phyloP scores from a whole-genome alignment of 2,113 vertebrate species.

The Mixornis gularis region DNA sequence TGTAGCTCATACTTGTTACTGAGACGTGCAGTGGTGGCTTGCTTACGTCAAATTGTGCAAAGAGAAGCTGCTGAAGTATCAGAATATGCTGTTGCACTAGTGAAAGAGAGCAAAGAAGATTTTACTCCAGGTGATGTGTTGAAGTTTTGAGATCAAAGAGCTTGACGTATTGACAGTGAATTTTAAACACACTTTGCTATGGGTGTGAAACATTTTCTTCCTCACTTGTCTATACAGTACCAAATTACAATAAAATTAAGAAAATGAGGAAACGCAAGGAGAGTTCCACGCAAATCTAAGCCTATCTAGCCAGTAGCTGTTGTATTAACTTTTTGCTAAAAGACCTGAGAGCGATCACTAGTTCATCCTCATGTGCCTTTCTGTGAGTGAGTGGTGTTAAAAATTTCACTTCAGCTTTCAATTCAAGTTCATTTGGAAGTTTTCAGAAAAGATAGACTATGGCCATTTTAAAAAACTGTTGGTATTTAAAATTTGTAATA shows the following conservation, averaged over 20 bases:
- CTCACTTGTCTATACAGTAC: background rate
- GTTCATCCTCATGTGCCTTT: background rate
- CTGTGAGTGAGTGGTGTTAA: background rate
- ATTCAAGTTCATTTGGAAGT: background rate
- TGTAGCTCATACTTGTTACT: constrained; percentile 84
- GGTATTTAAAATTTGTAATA: background rate
- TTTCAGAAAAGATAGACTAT: background rate
- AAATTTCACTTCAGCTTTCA: background rate
- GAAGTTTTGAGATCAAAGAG: background rate
- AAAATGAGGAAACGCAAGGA: background rate
- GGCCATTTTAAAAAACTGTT: background rate
- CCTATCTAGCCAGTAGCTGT: background rate
- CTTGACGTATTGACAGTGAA: background rate
- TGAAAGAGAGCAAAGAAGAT: constrained; percentile 80
- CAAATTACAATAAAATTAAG: background rate
- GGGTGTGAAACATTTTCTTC: background rate
- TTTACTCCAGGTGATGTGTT: constrained; percentile 75
- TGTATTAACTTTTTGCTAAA: background rate
- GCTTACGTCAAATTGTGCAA: constrained; percentile 88
- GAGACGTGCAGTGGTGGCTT: constrained; percentile 84
- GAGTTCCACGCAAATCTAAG: background rate
- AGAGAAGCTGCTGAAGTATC: constrained; percentile 86
- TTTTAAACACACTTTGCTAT: background rate
- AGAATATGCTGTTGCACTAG: constrained; percentile 80
- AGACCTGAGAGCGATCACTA: background rate